Base-by-base conservation (phyloP, 1,140 invertebrate genomes). In the Drosophila saltans region DNA sequence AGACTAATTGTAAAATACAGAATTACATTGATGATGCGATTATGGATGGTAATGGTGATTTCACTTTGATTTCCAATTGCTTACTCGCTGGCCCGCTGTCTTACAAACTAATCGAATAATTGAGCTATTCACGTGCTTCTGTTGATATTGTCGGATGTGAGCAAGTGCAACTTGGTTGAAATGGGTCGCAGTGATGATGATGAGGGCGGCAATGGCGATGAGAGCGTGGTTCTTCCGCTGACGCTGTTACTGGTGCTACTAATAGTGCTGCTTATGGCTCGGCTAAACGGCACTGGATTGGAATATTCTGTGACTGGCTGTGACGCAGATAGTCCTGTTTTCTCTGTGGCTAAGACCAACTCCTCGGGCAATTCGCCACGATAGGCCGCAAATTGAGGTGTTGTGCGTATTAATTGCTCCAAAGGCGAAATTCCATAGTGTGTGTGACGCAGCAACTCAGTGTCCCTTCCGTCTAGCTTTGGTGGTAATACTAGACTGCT, bases 351-450 rank as follows among this genome's bases (percentile, higher is more conserved):
- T 0, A 80, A 55, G 59, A 91, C 33, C 33, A 36, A 80, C 11
- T 92, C 83, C 26, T 91, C 89, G 16, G 96, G 96, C 8, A 96
- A 93, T 83, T 96, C 95, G 0, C 96, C 96, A 69, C 93, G 94
- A 76, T 95, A 97, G 24, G 94, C 95, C 2, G 94, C 94, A 76
- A 96, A 96, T 81, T 96, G 96, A 4, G 96, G 95, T 2, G 93
- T 94, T 71, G 94, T 94, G 57, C 94, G 93, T 48, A 95, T 90
- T 2, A 94, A 78, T 74, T 95, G 94, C 26, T 94, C 93, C 57
- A 93, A 93, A 66, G 94, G 93, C 0, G 94, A 94, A 6, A 95
- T 80, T 33, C 94, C 93, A 8, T 93, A 94, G 9, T 93, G 94
- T 66, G 93, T 93, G 40, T 94, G 78, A 66, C 93, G 93, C 9